Evolutionary conservation across 2,113 vertebrate genomes (phyloP).

Genomic region (Cryptomyrus ogoouensis): DNA sequence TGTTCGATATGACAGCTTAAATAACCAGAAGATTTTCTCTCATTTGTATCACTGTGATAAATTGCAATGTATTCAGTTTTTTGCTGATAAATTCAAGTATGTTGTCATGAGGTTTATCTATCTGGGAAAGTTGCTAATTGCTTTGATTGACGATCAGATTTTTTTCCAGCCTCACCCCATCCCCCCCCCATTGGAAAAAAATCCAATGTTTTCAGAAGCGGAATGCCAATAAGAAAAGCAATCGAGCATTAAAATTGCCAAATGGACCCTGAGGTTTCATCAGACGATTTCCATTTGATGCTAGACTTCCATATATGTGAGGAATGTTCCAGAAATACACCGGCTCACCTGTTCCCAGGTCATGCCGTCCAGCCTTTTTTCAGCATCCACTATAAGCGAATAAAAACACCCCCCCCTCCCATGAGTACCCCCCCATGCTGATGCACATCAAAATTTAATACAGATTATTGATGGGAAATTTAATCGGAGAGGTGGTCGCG

Average conservation of each 20-base stretch:
- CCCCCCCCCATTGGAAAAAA: background rate
- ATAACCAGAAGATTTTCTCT: background rate
- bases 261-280: background rate
- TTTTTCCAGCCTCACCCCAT: background rate
- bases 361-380: background rate
- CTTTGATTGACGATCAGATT: background rate
- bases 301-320: background rate
- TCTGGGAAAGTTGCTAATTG: background rate
- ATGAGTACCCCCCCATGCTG: background rate
- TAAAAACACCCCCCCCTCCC: background rate
- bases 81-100: background rate
- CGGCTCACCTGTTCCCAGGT: background rate
- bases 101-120: background rate
- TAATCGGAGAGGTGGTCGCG: background rate
- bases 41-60: background rate
- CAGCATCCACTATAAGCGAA: background rate
- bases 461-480: constrained; percentile 20
- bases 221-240: background rate
- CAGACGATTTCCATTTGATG: background rate
- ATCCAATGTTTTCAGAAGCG: background rate
- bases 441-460: constrained; percentile 23
- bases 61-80: background rate
- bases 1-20: background rate
- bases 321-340: background rate
- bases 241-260: background rate